These are phyloP conservation scores for Eublepharis macularius DNA, from an alignment of 2,113 vertebrate genomes.

Conservation along the genomic window DNA sequence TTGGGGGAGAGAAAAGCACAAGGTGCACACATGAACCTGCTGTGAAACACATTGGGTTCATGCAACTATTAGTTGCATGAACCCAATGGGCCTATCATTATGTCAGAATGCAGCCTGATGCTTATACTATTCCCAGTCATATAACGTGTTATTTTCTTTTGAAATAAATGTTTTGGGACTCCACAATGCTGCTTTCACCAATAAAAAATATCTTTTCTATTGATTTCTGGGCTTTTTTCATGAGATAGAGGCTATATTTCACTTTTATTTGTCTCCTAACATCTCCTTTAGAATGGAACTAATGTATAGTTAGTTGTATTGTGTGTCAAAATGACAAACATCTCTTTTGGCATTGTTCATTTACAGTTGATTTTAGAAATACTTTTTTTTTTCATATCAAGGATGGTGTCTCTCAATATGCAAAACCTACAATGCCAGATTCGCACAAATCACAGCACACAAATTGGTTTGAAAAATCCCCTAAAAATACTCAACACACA, in stretches of 20 bases:
- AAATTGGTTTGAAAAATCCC: constrained; percentile 24
- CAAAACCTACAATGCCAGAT: constrained; percentile 58
- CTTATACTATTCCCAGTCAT: neutral
- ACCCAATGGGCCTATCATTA: too few relatives aligned
- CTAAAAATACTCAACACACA: constrained; percentile 33
- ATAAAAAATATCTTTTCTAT: constrained; percentile 26
- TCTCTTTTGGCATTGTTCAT: constrained; percentile 36
- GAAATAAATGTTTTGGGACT: constrained; percentile 23
- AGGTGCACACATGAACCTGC: too few relatives aligned
- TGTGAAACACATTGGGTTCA: too few relatives aligned
- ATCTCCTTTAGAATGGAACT: constrained; percentile 31
- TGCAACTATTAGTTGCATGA: too few relatives aligned
- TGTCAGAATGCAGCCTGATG: neutral
- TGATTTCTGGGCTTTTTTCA: neutral
- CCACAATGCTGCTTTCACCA: neutral
- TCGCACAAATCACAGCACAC: constrained; percentile 41
- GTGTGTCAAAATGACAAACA: constrained; percentile 65
- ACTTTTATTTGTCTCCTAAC: neutral
- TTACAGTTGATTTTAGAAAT: constrained; percentile 54
- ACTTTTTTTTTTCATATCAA: constrained; percentile 41
- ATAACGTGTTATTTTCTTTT: constrained; percentile 18
- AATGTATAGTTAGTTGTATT: constrained; percentile 42
- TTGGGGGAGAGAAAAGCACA: too few relatives aligned
- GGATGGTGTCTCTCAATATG: constrained; percentile 37
- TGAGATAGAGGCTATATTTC: neutral